A percentile compares a stretch with the other conserved stretches of the same genome.
Evolutionary conservation across 2,888 invertebrate species (phyloP).

Genomic region (Coecobrya sp.): DNA sequence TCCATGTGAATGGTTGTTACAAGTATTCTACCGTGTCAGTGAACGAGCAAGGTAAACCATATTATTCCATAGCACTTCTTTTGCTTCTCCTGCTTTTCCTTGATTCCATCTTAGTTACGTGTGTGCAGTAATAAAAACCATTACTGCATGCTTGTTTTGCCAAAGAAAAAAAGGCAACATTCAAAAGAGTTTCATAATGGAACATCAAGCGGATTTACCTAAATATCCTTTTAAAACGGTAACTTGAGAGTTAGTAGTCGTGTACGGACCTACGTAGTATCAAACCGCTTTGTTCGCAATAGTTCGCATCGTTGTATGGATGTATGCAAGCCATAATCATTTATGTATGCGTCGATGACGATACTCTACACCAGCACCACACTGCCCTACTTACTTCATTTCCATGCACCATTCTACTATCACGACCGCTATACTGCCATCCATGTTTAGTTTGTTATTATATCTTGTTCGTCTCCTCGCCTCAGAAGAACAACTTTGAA

Average conservation of each 20-base stretch:
- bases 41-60: slow-evolving; percentile 27
- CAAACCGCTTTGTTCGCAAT: neutral
- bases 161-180: slow-evolving; percentile 25
- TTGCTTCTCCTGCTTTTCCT: neutral
- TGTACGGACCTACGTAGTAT: neutral
- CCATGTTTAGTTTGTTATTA: slow-evolving; percentile 50
- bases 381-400: slow-evolving; percentile 79
- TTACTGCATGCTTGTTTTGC: slow-evolving; percentile 58
- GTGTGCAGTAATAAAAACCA: slow-evolving; percentile 64
- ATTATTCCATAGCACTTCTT: neutral
- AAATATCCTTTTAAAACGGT: slow-evolving; percentile 77
- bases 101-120: slow-evolving; percentile 35
- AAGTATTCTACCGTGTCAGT: slow-evolving; percentile 27
- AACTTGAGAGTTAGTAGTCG: slow-evolving; percentile 54
- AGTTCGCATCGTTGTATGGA: slow-evolving; percentile 14
- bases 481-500: neutral
- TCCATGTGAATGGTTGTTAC: neutral
- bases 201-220: slow-evolving; percentile 71
- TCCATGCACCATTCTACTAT: slow-evolving; percentile 24
- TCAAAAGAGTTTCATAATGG: slow-evolving; percentile 32
- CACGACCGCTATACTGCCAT: neutral
- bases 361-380: slow-evolving; percentile 62
- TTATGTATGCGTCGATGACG: slow-evolving; percentile 79
- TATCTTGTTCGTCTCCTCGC: slow-evolving; percentile 21
- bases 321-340: slow-evolving; percentile 73